Evolutionary conservation across 2,113 vertebrate species (phyloP).

Genomic region (Potamarius usumacintae): DNA sequence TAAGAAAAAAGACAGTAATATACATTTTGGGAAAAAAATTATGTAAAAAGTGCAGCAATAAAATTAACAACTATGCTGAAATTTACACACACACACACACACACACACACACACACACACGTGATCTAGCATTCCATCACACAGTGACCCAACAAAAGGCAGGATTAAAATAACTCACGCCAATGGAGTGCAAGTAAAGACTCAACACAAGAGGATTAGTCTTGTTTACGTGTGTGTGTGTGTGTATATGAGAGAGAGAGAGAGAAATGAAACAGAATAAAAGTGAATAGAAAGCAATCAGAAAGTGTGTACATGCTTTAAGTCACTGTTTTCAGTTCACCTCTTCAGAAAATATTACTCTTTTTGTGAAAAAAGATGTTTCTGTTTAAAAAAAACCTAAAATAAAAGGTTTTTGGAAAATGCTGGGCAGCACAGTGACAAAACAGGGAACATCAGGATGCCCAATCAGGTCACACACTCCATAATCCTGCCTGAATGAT

Average conservation of each 20-base stretch:
- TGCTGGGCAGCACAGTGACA: neutral
- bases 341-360: neutral
- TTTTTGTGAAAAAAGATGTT: neutral
- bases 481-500: neutral
- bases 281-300: slow-evolving; percentile 2
- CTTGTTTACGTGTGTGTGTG: neutral
- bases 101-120: slow-evolving; percentile 10
- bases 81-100: neutral
- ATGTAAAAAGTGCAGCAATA: neutral
- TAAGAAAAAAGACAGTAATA: no score
- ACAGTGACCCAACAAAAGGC: slow-evolving; percentile 12
- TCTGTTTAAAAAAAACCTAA: neutral
- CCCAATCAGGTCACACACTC: neutral
- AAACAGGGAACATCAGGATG: neutral
- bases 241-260: neutral
- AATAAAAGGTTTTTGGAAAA: neutral
- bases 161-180: slow-evolving; percentile 39
- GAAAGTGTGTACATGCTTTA: neutral
- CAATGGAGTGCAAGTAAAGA: slow-evolving; percentile 31
- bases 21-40: neutral
- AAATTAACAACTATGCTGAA: no score
- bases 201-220: slow-evolving; percentile 13
- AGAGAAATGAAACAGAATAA: neutral
- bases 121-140: neutral
- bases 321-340: neutral